Evolutionary conservation across 2,113 vertebrate genomes (phyloP).

Genomic region (Passer montanus): DNA sequence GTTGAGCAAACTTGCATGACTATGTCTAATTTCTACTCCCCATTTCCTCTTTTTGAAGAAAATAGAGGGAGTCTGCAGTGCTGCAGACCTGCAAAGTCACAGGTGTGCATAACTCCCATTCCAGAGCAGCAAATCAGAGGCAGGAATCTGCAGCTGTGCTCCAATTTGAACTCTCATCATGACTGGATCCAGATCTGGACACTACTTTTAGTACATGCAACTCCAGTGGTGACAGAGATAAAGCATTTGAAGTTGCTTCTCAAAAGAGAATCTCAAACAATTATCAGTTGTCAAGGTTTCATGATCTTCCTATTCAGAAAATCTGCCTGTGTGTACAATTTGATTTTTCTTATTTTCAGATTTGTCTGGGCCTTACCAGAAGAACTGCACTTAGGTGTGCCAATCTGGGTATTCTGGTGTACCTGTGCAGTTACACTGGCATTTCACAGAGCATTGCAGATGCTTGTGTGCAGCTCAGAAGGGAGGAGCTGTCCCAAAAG

Average conservation of each 20-base stretch:
- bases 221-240: background rate
- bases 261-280: background rate
- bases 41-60: background rate
- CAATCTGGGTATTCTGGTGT: background rate
- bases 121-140: background rate
- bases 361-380: background rate
- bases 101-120: background rate
- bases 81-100: background rate
- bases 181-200: background rate
- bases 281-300: background rate
- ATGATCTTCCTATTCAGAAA: background rate
- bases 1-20: background rate
- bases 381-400: background rate
- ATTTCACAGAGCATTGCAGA: background rate
- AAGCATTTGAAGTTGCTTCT: background rate
- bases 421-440: background rate
- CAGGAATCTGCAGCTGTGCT: background rate
- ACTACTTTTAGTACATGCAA: background rate
- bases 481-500: background rate
- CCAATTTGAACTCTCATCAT: background rate
- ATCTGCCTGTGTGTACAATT: background rate
- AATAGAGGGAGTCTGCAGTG: background rate
- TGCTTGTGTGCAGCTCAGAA: fast-evolving
- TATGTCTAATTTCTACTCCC: background rate
- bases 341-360: background rate